Evolutionary conservation across 2,113 vertebrate species (phyloP).

Genomic region (Paradisaea rubra): DNA sequence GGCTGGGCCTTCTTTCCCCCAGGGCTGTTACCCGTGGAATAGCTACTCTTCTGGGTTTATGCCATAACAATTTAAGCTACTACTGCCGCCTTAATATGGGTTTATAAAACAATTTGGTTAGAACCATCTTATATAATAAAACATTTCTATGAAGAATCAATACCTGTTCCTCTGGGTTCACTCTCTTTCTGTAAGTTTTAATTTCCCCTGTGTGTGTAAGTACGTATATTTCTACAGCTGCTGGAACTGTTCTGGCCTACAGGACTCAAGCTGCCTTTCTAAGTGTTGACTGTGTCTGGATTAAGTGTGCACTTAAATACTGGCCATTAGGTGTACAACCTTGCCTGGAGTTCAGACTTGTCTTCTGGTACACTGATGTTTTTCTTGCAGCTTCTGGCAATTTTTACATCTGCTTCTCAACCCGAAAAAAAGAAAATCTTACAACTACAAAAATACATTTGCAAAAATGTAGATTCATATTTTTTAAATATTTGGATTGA

Average conservation of each 20-base stretch:
- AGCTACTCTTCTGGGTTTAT: not conserved
- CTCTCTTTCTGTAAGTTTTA: constrained; percentile 1
- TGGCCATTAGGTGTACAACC: not conserved
- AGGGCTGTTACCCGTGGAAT: not conserved
- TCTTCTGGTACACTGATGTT: not conserved
- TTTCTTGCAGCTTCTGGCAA: not conserved
- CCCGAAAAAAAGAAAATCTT: not conserved
- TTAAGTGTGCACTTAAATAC: not conserved
- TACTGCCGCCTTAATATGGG: not conserved
- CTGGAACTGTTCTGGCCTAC: not conserved
- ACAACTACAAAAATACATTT: not conserved
- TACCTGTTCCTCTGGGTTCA: not conserved
- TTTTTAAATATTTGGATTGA: not conserved
- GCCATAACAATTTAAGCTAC: not conserved
- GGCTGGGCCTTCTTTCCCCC: not conserved
- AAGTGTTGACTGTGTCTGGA: not conserved
- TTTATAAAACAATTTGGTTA: constrained; percentile 28
- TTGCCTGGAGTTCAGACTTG: not conserved
- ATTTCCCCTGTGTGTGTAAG: constrained; percentile 22
- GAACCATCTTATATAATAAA: not conserved
- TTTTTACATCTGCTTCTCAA: not conserved
- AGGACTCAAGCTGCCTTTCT: not conserved
- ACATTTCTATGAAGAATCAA: constrained; percentile 34
- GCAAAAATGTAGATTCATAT: not conserved
- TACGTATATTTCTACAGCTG: not conserved